These are phyloP conservation scores for Phaonia tiefii DNA, from an alignment of 2,888 invertebrate species.

Conservation along the genomic window DNA sequence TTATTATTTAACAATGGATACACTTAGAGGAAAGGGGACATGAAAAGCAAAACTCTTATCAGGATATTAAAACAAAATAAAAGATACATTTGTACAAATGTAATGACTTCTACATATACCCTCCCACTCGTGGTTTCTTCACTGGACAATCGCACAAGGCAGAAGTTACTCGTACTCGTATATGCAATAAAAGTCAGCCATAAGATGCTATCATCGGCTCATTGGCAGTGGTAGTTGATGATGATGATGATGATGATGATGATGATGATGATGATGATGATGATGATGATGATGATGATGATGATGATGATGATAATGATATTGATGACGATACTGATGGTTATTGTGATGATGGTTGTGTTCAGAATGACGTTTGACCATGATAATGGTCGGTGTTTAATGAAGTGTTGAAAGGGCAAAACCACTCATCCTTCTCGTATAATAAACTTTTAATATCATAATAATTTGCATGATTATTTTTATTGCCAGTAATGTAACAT, in stretches of 20 bases:
- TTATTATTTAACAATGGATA: too few species aligned
- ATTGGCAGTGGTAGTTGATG: not conserved
- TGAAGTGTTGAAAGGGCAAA: conserved; percentile 8
- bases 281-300: not conserved
- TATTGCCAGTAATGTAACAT: conserved; percentile 21
- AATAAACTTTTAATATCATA: conserved; percentile 45
- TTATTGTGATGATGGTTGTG: not conserved
- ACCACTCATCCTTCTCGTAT: conserved; percentile 5
- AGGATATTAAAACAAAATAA: too few species aligned
- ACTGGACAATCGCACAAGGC: too few species aligned
- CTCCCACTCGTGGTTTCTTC: too few species aligned
- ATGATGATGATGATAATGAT: not conserved
- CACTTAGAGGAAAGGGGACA: too few species aligned
- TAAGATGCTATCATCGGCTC: not conserved
- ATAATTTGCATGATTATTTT: conserved; percentile 53
- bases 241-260: not conserved
- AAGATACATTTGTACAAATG: too few species aligned
- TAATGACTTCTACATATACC: too few species aligned
- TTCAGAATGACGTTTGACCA: not conserved
- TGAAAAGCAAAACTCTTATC: too few species aligned
- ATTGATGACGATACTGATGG: not conserved
- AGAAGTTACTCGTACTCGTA: too few species aligned
- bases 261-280: not conserved
- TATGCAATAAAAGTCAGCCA: not conserved
- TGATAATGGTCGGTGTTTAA: not conserved